A percentile compares a stretch with the other conserved stretches of the same genome.
phyloP scores from a whole-genome alignment of 2,113 vertebrate genomes.

The Notothenia coriiceps region DNA sequence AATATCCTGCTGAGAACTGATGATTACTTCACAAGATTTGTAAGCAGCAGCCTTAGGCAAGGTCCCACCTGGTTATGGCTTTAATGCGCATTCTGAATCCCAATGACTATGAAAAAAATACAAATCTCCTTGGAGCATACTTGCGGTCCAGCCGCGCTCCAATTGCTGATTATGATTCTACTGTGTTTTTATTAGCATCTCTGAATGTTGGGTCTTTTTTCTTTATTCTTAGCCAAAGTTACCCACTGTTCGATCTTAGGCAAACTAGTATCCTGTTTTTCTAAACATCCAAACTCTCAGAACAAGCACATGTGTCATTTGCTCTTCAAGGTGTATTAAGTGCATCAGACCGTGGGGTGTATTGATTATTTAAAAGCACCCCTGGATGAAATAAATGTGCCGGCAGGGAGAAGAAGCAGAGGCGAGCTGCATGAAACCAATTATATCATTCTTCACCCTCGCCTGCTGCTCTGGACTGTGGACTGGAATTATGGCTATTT shows the following conservation, averaged over 20 bases:
- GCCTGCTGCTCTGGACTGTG: slow-evolving; percentile 27
- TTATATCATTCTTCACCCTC: slow-evolving; percentile 70
- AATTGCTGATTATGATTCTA: slow-evolving; percentile 37
- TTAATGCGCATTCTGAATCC: slow-evolving; percentile 46
- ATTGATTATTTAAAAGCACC: slow-evolving; percentile 78
- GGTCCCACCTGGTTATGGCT: slow-evolving; percentile 56
- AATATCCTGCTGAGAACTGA: slow-evolving; percentile 56
- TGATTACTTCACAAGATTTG: slow-evolving; percentile 63
- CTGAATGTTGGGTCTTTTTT: neutral
- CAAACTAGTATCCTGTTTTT: slow-evolving; percentile 2
- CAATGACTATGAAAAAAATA: slow-evolving; percentile 42
- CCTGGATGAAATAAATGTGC: slow-evolving; percentile 67
- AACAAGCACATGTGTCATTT: slow-evolving; percentile 52
- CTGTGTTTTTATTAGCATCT: slow-evolving; percentile 20
- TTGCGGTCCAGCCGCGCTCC: neutral
- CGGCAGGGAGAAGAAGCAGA: slow-evolving; percentile 60
- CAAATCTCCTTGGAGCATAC: slow-evolving; percentile 9
- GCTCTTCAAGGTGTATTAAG: slow-evolving; percentile 60
- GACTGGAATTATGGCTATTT: slow-evolving; percentile 54
- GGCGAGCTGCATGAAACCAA: slow-evolving; percentile 72
- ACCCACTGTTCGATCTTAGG: neutral
- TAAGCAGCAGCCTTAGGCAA: slow-evolving; percentile 59
- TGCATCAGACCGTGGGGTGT: slow-evolving; percentile 56
- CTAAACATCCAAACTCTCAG: slow-evolving; percentile 12
- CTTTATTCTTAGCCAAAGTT: neutral